These are phyloP conservation scores for Sitobion miscanthi DNA, from an alignment of 1,140 invertebrate genomes.

Conservation along the genomic window DNA sequence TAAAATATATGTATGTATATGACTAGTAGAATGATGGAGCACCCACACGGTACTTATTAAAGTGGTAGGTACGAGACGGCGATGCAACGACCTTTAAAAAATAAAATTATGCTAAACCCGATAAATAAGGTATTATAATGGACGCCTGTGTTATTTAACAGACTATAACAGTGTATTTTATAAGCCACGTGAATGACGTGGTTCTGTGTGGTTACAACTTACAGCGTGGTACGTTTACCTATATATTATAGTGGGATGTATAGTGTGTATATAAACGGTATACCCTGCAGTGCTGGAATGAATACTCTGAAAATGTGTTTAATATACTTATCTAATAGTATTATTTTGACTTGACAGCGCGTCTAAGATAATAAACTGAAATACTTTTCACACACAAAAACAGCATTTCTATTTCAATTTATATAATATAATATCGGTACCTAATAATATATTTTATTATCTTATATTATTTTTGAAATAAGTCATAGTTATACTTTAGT, in stretches of 20 bases:
- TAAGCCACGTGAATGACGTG: neutral
- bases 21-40: slow-evolving; percentile 10
- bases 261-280: neutral
- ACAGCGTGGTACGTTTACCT: neutral
- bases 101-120: neutral
- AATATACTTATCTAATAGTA: neutral
- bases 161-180: neutral
- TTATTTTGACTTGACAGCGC: neutral
- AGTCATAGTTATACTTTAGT: neutral
- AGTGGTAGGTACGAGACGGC: neutral
- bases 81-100: slow-evolving; percentile 35
- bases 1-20: neutral
- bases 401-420: neutral
- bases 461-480: neutral
- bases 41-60: neutral
- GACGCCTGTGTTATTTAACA: neutral
- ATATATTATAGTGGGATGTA: neutral
- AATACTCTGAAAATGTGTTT: neutral
- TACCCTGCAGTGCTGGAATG: neutral
- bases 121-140: slow-evolving; percentile 29
- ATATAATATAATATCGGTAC: neutral
- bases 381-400: neutral
- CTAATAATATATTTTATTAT: neutral
- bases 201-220: neutral
- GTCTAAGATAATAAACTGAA: neutral